phyloP scores from a whole-genome alignment of 2,888 invertebrate genomes.

The Hemithea aestivaria region DNA sequence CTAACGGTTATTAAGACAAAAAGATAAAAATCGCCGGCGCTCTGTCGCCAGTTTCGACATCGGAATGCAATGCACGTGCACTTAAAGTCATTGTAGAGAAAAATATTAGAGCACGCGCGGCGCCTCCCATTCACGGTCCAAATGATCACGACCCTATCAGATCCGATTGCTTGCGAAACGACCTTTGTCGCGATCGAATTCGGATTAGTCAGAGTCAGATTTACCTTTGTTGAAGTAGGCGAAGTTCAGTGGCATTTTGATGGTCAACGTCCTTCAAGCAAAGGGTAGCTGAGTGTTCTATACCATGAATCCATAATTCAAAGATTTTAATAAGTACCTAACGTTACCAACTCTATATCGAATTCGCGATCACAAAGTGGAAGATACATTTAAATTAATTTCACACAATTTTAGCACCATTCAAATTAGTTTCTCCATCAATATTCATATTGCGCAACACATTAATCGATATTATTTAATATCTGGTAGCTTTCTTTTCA shows the following conservation, averaged over 20 bases:
- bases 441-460: slow-evolving; percentile 19
- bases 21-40: slow-evolving; percentile 6
- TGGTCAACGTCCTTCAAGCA: too few species aligned
- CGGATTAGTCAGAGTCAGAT: slow-evolving; percentile 17
- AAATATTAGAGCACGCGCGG: slow-evolving; percentile 25
- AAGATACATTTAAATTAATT: too few species aligned
- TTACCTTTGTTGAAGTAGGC: slow-evolving; percentile 14
- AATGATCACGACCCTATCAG: slow-evolving; percentile 32
- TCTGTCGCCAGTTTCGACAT: slow-evolving; percentile 25
- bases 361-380: too few species aligned
- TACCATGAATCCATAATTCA: too few species aligned
- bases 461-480: slow-evolving; percentile 20
- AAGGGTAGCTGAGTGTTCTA: too few species aligned
- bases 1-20: too few species aligned
- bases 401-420: neutral
- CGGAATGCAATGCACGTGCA: slow-evolving; percentile 29
- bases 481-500: slow-evolving; percentile 26
- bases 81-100: slow-evolving; percentile 18
- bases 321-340: too few species aligned
- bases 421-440: neutral
- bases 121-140: slow-evolving; percentile 28
- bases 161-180: slow-evolving; percentile 25
- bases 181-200: slow-evolving; percentile 11
- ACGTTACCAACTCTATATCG: too few species aligned
- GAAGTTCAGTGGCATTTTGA: slow-evolving; percentile 23